Evolutionary conservation across 2,888 invertebrate species (phyloP).

Genomic region (Mythimna vitellina): DNA sequence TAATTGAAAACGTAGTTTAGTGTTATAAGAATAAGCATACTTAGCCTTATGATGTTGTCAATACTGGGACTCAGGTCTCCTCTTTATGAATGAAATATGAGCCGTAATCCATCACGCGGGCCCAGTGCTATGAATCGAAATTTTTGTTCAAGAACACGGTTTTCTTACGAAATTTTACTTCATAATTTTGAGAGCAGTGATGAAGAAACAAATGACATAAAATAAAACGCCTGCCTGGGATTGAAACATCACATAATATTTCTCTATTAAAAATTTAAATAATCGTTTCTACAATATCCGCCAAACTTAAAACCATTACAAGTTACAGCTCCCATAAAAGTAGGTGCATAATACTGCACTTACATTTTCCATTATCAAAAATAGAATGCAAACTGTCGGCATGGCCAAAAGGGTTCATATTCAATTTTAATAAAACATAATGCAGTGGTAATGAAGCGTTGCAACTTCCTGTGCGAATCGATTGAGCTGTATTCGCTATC

Average conservation of each 20-base stretch:
- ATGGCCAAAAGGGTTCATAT: conserved; percentile 75
- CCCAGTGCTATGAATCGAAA: no score
- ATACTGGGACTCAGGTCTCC: no score
- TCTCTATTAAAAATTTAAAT: not conserved
- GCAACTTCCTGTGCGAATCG: conserved; percentile 82
- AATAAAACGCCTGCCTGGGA: no score
- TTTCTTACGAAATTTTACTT: no score
- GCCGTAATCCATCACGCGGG: no score
- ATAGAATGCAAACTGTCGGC: conserved; percentile 76
- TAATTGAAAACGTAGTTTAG: not conserved
- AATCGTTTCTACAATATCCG: not conserved
- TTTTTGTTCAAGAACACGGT: no score
- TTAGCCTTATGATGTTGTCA: no score
- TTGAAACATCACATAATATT: not conserved
- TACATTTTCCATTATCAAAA: conserved; percentile 46
- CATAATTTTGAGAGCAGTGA: no score
- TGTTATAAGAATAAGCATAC: no score
- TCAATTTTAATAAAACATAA: conserved; percentile 75
- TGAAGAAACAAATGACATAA: no score
- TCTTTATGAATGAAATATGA: no score
- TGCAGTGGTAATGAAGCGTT: conserved; percentile 84
- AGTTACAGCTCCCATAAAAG: not conserved
- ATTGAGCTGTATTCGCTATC: conserved; percentile 84
- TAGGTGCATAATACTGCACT: conserved; percentile 18
- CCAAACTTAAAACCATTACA: not conserved